A percentile compares a stretch with the other conserved stretches of the same genome.
phyloP scores from a whole-genome alignment of 2,888 invertebrate species.

The Steinernema carpocapsae region DNA sequence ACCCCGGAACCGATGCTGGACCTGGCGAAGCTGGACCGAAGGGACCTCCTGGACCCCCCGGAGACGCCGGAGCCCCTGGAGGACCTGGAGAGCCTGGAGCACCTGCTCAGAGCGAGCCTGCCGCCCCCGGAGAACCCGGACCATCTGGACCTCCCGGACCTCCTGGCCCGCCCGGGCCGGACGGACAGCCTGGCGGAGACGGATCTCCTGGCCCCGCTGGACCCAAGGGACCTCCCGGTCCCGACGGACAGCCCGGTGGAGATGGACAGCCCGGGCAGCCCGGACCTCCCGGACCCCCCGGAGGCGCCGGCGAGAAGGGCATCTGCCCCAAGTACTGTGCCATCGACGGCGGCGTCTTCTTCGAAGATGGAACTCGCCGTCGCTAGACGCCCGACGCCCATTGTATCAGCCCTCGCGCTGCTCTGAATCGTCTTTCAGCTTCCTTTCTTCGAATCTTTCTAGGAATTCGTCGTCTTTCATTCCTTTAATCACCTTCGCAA shows the following conservation, averaged over 20 bases:
- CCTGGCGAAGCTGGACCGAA: slow-evolving; percentile 28
- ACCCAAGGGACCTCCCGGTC: slow-evolving; percentile 42
- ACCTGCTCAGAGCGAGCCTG: slow-evolving; percentile 14
- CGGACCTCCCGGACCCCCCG: slow-evolving; percentile 37
- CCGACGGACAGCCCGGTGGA: slow-evolving; percentile 40
- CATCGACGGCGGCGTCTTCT: slow-evolving; percentile 46
- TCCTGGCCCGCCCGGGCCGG: slow-evolving; percentile 9
- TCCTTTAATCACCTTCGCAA: slow-evolving; percentile 14
- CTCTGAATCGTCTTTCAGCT: slow-evolving; percentile 11
- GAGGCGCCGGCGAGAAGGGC: slow-evolving; percentile 44
- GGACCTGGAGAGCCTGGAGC: slow-evolving; percentile 28
- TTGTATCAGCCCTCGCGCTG: slow-evolving; percentile 20
- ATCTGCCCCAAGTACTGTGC: slow-evolving; percentile 47
- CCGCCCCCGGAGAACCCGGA: slow-evolving; percentile 21
- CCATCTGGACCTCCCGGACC: slow-evolving; percentile 26
- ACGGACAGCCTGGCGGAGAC: slow-evolving; percentile 39
- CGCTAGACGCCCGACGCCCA: slow-evolving; percentile 14
- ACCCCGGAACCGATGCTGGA: slow-evolving; percentile 2
- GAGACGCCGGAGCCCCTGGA: slow-evolving; percentile 28
- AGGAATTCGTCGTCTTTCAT: slow-evolving; percentile 14
- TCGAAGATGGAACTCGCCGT: slow-evolving; percentile 45
- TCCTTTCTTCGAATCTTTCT: slow-evolving; percentile 24
- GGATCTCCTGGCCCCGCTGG: slow-evolving; percentile 43
- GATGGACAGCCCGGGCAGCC: slow-evolving; percentile 40
- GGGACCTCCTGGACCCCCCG: slow-evolving; percentile 3